Evolutionary conservation across 2,797 vertebrate genomes (phyloP).

Genomic region (Arrhamphus sclerolepis): DNA sequence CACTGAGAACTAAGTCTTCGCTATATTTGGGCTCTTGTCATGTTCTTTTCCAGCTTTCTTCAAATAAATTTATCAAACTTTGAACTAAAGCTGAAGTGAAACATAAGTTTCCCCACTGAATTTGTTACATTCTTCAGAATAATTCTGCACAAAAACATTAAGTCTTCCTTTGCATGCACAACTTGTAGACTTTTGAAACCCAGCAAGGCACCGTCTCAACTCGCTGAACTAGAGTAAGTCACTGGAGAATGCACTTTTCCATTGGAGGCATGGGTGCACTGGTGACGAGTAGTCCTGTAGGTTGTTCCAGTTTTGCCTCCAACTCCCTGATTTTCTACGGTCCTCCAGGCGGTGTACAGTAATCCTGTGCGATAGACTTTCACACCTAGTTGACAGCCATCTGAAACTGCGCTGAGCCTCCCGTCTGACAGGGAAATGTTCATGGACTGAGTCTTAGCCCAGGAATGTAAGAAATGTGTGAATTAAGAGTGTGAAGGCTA

Average conservation of each 20-base stretch:
- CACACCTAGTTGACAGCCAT: constrained; percentile 62
- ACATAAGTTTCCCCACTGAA: neutral
- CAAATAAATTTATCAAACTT: neutral
- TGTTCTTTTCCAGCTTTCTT: constrained; percentile 1
- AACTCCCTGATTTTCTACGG: constrained; percentile 26
- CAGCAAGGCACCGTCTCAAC: constrained; percentile 11
- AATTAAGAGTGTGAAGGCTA: constrained; percentile 57
- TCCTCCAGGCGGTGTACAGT: constrained; percentile 34
- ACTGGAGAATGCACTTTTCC: constrained; percentile 23
- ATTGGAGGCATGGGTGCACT: constrained; percentile 3
- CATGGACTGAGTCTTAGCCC: constrained; percentile 46
- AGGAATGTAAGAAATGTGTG: constrained; percentile 59
- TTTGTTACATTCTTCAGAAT: constrained; percentile 16
- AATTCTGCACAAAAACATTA: constrained; percentile 1
- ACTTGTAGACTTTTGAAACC: constrained; percentile 15
- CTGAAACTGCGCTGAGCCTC: constrained; percentile 41
- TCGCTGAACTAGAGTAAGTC: constrained; percentile 26
- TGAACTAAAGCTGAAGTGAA: too few relatives aligned
- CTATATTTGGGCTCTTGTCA: neutral
- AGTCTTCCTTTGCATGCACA: constrained; percentile 4
- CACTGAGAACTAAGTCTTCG: neutral
- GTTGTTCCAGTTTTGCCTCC: constrained; percentile 33
- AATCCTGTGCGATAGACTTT: constrained; percentile 46
- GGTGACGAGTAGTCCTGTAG: constrained; percentile 14
- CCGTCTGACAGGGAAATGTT: constrained; percentile 53